Conservation (phyloP, 2,113 vertebrate species). For the Piaya cayana region DNA sequence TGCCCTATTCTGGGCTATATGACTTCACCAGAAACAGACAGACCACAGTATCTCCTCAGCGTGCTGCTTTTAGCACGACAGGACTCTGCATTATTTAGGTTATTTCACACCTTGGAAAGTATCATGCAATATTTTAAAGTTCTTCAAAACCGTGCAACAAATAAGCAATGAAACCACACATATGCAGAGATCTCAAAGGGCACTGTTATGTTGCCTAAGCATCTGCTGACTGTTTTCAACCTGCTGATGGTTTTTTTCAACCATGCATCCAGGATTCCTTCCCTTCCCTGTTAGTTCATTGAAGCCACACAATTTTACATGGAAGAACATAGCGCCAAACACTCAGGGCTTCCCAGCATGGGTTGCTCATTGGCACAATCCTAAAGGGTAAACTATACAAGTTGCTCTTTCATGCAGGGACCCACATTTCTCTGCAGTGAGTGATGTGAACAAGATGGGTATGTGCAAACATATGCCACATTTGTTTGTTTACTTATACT, state of each 20-base stretch:
- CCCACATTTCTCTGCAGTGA: not conserved
- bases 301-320: not conserved
- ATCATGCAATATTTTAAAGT: not conserved
- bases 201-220: not conserved
- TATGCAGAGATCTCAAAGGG: not conserved
- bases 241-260: not conserved
- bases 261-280: not conserved
- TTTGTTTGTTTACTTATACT: not conserved
- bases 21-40: not conserved
- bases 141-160: not conserved
- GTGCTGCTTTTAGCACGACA: not conserved
- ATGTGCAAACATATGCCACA: not conserved
- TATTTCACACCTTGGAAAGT: not conserved
- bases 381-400: not conserved
- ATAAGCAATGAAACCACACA: not conserved
- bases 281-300: not conserved
- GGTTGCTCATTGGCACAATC: not conserved
- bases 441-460: not conserved
- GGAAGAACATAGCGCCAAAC: not conserved
- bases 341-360: not conserved
- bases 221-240: not conserved
- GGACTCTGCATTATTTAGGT: not conserved
- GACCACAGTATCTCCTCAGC: not conserved
- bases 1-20: not conserved
- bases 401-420: conserved; percentile 14